Evolutionary conservation across 2,888 invertebrate species (phyloP).

Genomic region (Entomobrya multifasciata): DNA sequence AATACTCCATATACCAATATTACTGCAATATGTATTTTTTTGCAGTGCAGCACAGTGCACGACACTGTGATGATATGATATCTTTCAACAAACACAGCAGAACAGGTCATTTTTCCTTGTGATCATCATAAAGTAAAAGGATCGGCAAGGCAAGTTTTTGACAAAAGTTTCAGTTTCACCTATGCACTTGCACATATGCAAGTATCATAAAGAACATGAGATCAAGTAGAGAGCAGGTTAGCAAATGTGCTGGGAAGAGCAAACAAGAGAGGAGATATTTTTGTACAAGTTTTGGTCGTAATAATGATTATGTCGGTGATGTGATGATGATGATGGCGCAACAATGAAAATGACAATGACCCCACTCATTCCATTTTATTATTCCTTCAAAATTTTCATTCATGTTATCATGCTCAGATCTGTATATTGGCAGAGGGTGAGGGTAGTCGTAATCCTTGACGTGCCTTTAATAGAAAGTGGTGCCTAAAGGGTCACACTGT

Average conservation of each 20-base stretch:
- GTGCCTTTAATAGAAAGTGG: slow-evolving; percentile 56
- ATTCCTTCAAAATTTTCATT: slow-evolving; percentile 20
- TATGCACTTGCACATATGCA: slow-evolving; percentile 19
- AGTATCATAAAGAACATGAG: background rate
- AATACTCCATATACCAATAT: slow-evolving; percentile 34
- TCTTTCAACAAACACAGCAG: slow-evolving; percentile 4
- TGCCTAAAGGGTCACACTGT: slow-evolving; percentile 60
- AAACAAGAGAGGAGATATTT: slow-evolving; percentile 26
- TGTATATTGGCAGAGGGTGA: background rate
- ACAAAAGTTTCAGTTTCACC: slow-evolving; percentile 41
- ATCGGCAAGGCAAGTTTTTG: background rate
- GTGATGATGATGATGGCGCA: slow-evolving; percentile 33
- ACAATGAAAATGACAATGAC: slow-evolving; percentile 61
- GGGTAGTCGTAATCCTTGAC: slow-evolving; percentile 22
- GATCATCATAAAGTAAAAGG: background rate
- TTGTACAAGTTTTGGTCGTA: slow-evolving; percentile 35
- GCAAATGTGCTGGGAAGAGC: background rate
- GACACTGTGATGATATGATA: background rate
- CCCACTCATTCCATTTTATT: slow-evolving; percentile 12
- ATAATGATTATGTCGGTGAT: background rate
- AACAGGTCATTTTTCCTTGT: slow-evolving; percentile 28
- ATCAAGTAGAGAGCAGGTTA: background rate
- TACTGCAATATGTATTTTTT: background rate
- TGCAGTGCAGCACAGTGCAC: background rate
- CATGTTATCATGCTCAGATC: slow-evolving; percentile 11